phyloP scores from a whole-genome alignment of 2,797 vertebrate genomes.

The Eupleurogrammus muticus region DNA sequence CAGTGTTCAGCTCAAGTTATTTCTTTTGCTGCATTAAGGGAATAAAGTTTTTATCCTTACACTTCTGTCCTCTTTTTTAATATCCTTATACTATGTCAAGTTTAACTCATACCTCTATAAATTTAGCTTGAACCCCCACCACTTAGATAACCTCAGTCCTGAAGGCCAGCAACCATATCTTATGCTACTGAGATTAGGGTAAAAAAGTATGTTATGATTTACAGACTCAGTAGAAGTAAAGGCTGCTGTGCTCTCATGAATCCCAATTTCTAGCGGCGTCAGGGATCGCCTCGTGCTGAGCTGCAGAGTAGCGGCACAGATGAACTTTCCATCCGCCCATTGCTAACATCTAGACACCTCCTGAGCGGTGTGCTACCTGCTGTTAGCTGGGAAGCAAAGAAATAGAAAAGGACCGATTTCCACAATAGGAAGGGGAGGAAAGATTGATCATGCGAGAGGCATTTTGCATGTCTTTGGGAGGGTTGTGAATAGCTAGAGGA shows the following conservation, averaged over 20 bases:
- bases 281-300: conserved; percentile 50
- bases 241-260: conserved; percentile 61
- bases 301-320: conserved; percentile 53
- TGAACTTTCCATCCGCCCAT: conserved; percentile 61
- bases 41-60: conserved; percentile 5
- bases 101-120: conserved; percentile 32
- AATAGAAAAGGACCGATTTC: conserved; percentile 54
- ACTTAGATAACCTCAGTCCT: conserved; percentile 61
- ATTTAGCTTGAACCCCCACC: conserved; percentile 28
- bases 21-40: conserved; percentile 5
- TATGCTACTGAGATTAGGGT: conserved; percentile 50
- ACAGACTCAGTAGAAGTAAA: conserved; percentile 61
- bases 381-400: conserved; percentile 52
- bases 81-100: conserved; percentile 24
- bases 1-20: conserved; percentile 12
- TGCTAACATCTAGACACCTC: conserved; percentile 65
- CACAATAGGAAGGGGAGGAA: conserved; percentile 27
- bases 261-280: conserved; percentile 65
- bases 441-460: conserved; percentile 52
- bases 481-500: conserved; percentile 41
- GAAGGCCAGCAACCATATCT: conserved; percentile 71
- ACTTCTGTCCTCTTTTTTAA: conserved; percentile 16
- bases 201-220: conserved; percentile 75
- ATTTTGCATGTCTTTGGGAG: conserved; percentile 57
- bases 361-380: conserved; percentile 48